These are phyloP conservation scores for Platycheirus albimanus DNA, from an alignment of 2,888 invertebrate species.

Conservation along the genomic window DNA sequence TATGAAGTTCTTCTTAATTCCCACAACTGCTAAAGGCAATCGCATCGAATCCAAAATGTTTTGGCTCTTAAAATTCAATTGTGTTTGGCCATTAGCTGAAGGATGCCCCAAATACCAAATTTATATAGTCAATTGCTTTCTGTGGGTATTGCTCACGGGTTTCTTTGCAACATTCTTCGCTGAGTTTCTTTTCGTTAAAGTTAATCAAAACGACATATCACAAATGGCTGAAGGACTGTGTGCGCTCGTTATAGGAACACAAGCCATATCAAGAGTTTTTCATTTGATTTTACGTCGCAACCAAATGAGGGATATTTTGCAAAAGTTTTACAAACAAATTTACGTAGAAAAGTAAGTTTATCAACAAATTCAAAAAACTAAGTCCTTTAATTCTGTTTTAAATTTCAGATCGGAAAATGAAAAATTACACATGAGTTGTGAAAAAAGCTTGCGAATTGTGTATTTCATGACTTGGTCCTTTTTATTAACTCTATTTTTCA, in stretches of 20 bases:
- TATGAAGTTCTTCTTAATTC: conserved; percentile 26
- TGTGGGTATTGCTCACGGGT: neutral
- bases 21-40: neutral
- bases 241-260: conserved; percentile 15
- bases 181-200: conserved; percentile 9
- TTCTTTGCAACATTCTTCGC: conserved; percentile 16
- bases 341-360: conserved; percentile 13
- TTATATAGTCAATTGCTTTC: conserved; percentile 3
- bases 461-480: conserved; percentile 6
- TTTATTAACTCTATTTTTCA: conserved; percentile 25
- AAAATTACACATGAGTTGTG: conserved; percentile 18
- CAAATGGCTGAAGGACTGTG: conserved; percentile 33
- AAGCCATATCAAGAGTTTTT: conserved; percentile 3
- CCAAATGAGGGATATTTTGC: conserved; percentile 24
- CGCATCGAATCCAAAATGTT: conserved; percentile 16
- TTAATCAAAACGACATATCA: conserved; percentile 14
- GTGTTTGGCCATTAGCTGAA: conserved; percentile 30
- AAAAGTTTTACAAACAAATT: conserved; percentile 28
- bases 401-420: conserved; percentile 21
- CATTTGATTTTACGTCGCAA: conserved; percentile 13
- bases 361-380: neutral
- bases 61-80: conserved; percentile 25
- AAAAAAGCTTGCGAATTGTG: conserved; percentile 12
- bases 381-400: too few species aligned
- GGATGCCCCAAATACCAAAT: conserved; percentile 1